phyloP scores from a whole-genome alignment of 2,888 invertebrate species.

The Scaptodrosophila latifasciaeformis region DNA sequence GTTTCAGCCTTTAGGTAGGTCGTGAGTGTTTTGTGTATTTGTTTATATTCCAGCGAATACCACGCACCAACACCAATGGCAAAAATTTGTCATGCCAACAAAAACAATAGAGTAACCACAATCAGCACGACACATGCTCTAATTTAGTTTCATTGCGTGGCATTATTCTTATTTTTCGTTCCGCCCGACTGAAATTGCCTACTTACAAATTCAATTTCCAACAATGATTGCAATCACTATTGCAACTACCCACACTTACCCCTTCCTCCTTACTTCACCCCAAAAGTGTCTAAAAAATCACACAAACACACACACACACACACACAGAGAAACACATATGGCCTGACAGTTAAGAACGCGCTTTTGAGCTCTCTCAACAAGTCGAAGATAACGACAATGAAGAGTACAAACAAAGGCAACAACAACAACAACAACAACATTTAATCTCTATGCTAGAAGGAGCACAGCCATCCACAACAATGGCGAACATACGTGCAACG shows the following conservation, averaged over 20 bases:
- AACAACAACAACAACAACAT: conserved; percentile 7
- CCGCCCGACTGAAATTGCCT: conserved; percentile 46
- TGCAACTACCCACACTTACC: too few relatives aligned
- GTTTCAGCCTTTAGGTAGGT: too few relatives aligned
- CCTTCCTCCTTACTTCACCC: too few relatives aligned
- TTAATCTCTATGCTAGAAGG: background rate
- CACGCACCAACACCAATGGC: conserved; percentile 20
- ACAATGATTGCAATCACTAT: conserved; percentile 55
- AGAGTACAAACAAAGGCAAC: too few relatives aligned
- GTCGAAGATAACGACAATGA: conserved; percentile 2
- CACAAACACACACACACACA: too few relatives aligned
- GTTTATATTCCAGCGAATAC: too few relatives aligned
- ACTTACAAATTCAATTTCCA: conserved; percentile 60
- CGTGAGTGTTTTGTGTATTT: conserved; percentile 11
- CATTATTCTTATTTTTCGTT: conserved; percentile 53
- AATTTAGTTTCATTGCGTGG: conserved; percentile 51
- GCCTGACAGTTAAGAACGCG: background rate
- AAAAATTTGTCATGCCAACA: conserved; percentile 30
- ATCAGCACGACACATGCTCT: conserved; percentile 21
- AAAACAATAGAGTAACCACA: conserved; percentile 12
- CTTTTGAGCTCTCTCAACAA: conserved; percentile 6
- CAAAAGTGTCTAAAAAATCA: background rate
- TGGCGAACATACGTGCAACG: conserved; percentile 44
- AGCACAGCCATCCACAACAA: conserved; percentile 24
- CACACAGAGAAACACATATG: background rate